Conservation (phyloP, 2,888 invertebrate genomes). For the Drosophila yooni region DNA sequence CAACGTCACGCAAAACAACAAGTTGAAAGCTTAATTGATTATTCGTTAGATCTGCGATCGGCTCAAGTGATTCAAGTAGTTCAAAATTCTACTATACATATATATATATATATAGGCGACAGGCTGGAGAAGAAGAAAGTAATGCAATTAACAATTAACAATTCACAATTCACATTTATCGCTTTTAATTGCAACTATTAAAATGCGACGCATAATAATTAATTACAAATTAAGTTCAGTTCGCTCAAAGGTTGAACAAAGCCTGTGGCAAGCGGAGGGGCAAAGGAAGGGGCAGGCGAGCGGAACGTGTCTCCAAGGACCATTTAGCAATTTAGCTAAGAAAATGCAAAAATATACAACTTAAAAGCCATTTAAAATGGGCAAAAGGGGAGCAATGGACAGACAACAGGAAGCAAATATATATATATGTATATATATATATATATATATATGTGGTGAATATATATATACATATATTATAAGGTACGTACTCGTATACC, state of each 20-base stretch:
- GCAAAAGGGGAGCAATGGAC: neutral
- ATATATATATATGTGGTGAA: neutral
- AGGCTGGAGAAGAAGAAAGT: slow-evolving; percentile 60
- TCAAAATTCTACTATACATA: slow-evolving; percentile 10
- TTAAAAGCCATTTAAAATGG: neutral
- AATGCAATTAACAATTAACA: slow-evolving; percentile 41
- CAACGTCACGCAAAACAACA: slow-evolving; percentile 32
- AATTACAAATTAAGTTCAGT: slow-evolving; percentile 17
- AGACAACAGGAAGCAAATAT: neutral
- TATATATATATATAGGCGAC: neutral
- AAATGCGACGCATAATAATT: slow-evolving; percentile 23
- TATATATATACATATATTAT: neutral
- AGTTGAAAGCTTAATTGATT: slow-evolving; percentile 68
- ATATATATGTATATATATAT: neutral
- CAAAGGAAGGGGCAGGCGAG: neutral
- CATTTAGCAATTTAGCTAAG: neutral
- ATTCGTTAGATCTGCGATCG: slow-evolving; percentile 48
- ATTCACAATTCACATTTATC: slow-evolving; percentile 25
- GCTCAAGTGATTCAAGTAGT: slow-evolving; percentile 20
- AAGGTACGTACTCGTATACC: neutral
- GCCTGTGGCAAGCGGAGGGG: neutral
- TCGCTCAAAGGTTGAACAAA: slow-evolving; percentile 12
- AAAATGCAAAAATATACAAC: neutral
- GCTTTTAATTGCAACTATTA: slow-evolving; percentile 69
- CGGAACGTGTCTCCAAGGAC: slow-evolving; percentile 2